Conservation (phyloP, 2,888 invertebrate genomes). For the Hypsopygia costalis region DNA sequence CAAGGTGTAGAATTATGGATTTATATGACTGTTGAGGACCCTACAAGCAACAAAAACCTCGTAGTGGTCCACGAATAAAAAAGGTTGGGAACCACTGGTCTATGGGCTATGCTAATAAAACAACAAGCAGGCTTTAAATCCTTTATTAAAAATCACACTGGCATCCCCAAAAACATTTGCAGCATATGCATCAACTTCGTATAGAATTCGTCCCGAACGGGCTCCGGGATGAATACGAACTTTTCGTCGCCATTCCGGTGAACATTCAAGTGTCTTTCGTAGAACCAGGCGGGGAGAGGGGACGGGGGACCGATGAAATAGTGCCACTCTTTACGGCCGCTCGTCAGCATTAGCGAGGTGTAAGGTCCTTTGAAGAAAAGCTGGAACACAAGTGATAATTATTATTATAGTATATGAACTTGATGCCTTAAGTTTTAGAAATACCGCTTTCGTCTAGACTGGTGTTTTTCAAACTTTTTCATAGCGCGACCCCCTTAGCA, state of each 20-base stretch:
- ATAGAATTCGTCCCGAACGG: conserved; percentile 32
- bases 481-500: no score
- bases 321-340: conserved; percentile 33
- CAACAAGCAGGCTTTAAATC: no score
- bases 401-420: no score
- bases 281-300: conserved; percentile 47
- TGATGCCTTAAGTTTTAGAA: neutral
- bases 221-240: conserved; percentile 32
- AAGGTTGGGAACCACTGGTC: no score
- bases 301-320: conserved; percentile 34
- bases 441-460: no score
- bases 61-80: no score
- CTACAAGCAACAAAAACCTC: no score
- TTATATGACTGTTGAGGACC: no score
- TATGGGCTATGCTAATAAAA: no score
- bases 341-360: conserved; percentile 32
- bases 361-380: conserved; percentile 40
- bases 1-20: no score
- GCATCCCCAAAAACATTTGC: conserved; percentile 24
- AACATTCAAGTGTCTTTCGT: conserved; percentile 25
- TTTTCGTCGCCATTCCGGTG: conserved; percentile 14
- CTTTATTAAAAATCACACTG: conserved; percentile 19
- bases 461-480: no score
- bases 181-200: conserved; percentile 23
- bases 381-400: conserved; percentile 29